These are phyloP conservation scores for Sebastes itinus DNA, from an alignment of 2,797 vertebrate genomes.

Conservation along the genomic window DNA sequence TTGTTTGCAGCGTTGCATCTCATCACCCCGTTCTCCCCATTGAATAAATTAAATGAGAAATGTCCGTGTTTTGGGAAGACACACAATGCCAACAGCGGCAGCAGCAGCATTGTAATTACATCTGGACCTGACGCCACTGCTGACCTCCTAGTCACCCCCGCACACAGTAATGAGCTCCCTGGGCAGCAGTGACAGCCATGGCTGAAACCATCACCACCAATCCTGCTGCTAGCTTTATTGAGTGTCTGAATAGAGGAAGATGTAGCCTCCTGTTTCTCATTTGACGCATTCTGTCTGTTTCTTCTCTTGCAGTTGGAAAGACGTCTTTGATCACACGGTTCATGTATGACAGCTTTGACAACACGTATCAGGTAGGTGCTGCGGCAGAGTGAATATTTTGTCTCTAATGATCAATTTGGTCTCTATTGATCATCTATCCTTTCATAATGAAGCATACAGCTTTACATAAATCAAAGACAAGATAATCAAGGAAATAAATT, in stretches of 20 bases:
- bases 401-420: conserved; percentile 8
- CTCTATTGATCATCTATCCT: conserved; percentile 21
- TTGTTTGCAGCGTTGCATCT: background rate
- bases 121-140: conserved; percentile 30
- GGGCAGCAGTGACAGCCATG: conserved; percentile 51
- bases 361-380: conserved; percentile 85
- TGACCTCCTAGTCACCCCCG: conserved; percentile 60
- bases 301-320: conserved; percentile 85
- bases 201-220: conserved; percentile 21
- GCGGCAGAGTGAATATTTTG: background rate
- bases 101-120: conserved; percentile 49
- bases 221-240: conserved; percentile 13
- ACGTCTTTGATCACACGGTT: conserved; percentile 88
- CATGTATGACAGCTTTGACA: conserved; percentile 90
- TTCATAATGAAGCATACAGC: background rate
- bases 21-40: background rate
- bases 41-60: background rate
- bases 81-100: conserved; percentile 3
- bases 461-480: background rate
- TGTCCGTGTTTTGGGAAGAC: conserved; percentile 8
- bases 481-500: background rate
- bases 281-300: conserved; percentile 56
- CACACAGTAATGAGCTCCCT: conserved; percentile 70
- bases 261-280: conserved; percentile 19
- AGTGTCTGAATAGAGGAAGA: conserved; percentile 9